A percentile compares a stretch with the other conserved stretches of the same genome.
phyloP scores from a whole-genome alignment of 2,113 vertebrate species.

The Xiphorhynchus elegans region DNA sequence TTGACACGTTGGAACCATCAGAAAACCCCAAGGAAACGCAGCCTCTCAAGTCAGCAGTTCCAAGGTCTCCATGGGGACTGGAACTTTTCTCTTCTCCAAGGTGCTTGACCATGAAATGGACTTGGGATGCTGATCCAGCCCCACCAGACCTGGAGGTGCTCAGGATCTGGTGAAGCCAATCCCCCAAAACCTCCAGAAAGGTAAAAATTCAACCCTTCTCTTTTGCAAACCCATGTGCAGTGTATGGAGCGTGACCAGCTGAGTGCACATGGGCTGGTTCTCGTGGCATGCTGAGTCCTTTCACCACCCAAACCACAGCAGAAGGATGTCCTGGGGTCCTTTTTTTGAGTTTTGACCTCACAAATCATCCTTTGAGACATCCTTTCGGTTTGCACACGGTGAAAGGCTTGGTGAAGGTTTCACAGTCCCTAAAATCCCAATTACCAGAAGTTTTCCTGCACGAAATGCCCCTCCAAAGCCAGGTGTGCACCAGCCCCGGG shows the following conservation, averaged over 20 bases:
- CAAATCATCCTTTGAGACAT: rapidly evolving
- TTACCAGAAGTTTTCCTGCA: neutral
- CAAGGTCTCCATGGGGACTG: neutral
- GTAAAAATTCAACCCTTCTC: neutral
- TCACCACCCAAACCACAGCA: neutral
- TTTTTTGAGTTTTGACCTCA: neutral
- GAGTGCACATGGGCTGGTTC: rapidly evolving
- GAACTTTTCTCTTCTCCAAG: neutral
- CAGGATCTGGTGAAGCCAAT: neutral
- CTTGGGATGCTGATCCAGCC: neutral
- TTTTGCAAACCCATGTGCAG: rapidly evolving
- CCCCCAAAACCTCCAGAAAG: neutral
- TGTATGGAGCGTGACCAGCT: neutral
- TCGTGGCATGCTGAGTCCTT: neutral
- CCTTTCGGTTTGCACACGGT: neutral
- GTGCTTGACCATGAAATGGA: rapidly evolving
- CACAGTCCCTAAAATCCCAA: neutral
- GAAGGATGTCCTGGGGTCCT: neutral
- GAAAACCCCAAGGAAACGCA: neutral
- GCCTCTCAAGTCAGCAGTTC: neutral
- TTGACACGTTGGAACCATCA: neutral
- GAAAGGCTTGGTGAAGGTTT: neutral
- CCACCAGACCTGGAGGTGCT: neutral
- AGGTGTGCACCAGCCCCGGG: rapidly evolving
- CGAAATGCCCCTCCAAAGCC: neutral